These are phyloP conservation scores for Argyrosomus regius DNA, from an alignment of 2,797 vertebrate genomes.

Conservation along the genomic window DNA sequence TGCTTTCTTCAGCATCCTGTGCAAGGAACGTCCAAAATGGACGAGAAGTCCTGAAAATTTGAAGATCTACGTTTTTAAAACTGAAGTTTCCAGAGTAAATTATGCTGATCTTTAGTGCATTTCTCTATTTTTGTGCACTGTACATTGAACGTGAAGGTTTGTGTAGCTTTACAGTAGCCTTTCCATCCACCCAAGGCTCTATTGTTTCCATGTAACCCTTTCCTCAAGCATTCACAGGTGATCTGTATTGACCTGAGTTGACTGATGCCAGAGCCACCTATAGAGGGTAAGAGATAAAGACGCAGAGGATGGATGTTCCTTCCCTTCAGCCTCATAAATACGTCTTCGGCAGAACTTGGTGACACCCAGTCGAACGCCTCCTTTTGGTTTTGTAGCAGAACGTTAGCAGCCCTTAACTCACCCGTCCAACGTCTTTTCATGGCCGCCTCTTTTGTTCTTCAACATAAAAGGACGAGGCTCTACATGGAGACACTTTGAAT, in stretches of 20 bases:
- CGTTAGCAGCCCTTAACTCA: conserved; percentile 70
- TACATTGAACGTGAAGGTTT: conserved; percentile 2
- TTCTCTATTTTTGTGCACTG: not conserved
- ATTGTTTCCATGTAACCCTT: not conserved
- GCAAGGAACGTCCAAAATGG: not conserved
- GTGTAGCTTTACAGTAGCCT: not conserved
- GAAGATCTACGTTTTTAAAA: not conserved
- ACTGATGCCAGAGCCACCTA: conserved; percentile 51
- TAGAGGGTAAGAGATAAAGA: conserved; percentile 53
- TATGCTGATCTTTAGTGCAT: not conserved
- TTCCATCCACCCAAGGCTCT: conserved; percentile 8
- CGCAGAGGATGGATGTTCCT: conserved; percentile 60
- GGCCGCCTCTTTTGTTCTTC: conserved; percentile 71
- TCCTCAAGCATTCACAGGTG: conserved; percentile 46
- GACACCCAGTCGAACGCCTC: conserved; percentile 66
- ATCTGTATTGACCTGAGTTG: conserved; percentile 51
- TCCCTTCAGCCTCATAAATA: conserved; percentile 50
- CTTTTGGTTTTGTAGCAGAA: conserved; percentile 53
- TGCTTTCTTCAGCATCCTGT: too few species aligned
- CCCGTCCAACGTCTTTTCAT: conserved; percentile 63
- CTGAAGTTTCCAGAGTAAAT: not conserved
- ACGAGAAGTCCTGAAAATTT: not conserved
- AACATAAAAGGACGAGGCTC: conserved; percentile 72
- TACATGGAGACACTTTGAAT: conserved; percentile 72
- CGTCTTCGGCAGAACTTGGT: conserved; percentile 42